Conservation (phyloP, 92 coral and sea anemone species). For the Micromussa lordhowensis region DNA sequence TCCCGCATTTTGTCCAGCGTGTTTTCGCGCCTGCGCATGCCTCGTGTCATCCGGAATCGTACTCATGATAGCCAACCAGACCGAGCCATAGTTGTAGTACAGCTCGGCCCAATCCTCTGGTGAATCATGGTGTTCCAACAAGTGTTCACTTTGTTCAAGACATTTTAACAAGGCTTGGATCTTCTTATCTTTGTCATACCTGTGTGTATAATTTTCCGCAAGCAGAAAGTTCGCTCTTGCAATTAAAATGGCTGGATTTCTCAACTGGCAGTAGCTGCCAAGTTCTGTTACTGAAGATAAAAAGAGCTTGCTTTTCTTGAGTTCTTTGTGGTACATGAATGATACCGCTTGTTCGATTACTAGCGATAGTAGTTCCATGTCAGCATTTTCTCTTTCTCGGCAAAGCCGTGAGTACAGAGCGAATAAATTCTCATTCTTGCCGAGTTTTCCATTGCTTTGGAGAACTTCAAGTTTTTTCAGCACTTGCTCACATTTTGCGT, state of each 20-base stretch:
- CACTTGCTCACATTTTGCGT: not conserved
- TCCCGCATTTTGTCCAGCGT: not conserved
- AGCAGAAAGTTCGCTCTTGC: conserved; percentile 4
- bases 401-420: not conserved
- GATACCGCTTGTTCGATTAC: conserved; percentile 7
- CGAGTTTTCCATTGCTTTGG: not conserved
- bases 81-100: not conserved
- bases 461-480: conserved; percentile 2
- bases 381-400: not conserved
- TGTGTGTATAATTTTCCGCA: not conserved
- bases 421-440: not conserved
- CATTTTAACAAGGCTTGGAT: not conserved
- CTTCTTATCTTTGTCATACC: conserved; percentile 7
- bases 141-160: conserved; percentile 1
- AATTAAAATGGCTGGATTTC: conserved; percentile 1
- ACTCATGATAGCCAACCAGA: not conserved
- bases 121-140: conserved; percentile 4
- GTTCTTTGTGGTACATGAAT: conserved; percentile 9
- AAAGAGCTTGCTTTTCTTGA: conserved; percentile 11
- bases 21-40: conserved; percentile 4
- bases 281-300: not conserved
- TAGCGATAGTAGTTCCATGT: not conserved
- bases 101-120: conserved; percentile 27
- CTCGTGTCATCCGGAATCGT: conserved; percentile 9
- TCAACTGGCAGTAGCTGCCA: not conserved